Evolutionary conservation across 1,140 invertebrate species (phyloP), one percentile per base, ranked within the genome.

Genomic region (Ditylenchus dipsaci): DNA sequence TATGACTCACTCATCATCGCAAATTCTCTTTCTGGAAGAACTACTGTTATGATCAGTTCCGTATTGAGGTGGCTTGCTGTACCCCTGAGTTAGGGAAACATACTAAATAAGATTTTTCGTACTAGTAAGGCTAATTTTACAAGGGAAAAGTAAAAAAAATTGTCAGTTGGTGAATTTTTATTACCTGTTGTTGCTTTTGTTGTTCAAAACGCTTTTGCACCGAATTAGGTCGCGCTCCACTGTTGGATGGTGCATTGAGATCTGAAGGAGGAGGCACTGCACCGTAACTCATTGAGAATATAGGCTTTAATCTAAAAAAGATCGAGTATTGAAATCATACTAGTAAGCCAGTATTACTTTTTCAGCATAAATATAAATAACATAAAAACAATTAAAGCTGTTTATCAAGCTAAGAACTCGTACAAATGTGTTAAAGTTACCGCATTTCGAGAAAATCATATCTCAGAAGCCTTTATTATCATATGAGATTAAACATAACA

Each of bases 1-100:
- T 11, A 5, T 38, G 70, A 38, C 76, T 30, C 58, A 80, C 77
- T 79, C 77, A 59, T 79, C 78, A 26, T 79, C 78, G 26, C 11
- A 3, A 21, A 27, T 58, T 73, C 61, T 63, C 73, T 73, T 76
- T 7, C 33, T 38, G 3, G 33, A 5, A 38, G 3, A 38, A 38
- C 3, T 11, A 38, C 3, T 11, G 33, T 11, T 38, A 3, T 38
- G 33, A 11, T 60, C 15, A 30, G 58, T 62, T 8, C 27, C 29
- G 11, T 27, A 58, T 29, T 42, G 42, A 56, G 43, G 33, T 9
- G 21, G 30, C 17, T 42, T 60, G 3, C 30, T 73, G 15, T 75
- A 75, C 19, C 64, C 47, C 17, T 56, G 19, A 1, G 70, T 66
- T 45, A 77, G 30, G 21, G 56, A 58, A 23, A 59, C 65, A 43